Conservation (phyloP, 1,140 invertebrate genomes). For the Caenorhabditis elegans region DNA sequence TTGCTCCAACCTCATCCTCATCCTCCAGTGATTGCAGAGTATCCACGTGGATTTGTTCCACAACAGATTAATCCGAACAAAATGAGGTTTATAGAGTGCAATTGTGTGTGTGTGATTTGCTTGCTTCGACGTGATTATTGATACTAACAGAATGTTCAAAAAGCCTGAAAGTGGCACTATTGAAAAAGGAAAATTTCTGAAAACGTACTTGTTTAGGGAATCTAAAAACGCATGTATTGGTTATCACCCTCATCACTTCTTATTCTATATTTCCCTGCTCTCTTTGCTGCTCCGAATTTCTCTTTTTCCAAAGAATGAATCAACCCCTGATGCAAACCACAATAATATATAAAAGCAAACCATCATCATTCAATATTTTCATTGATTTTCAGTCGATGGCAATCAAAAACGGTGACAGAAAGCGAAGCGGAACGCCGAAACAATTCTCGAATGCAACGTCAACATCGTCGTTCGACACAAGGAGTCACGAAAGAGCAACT, state of each 20-base stretch:
- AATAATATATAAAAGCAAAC: not conserved
- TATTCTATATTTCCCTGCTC: no score
- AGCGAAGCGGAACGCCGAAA: constrained; percentile 39
- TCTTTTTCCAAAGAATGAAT: not conserved
- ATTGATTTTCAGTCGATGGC: constrained; percentile 40
- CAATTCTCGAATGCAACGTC: constrained; percentile 38
- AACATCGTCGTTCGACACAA: constrained; percentile 40
- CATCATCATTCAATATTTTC: no score
- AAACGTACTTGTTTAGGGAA: no score
- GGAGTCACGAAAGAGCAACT: constrained; percentile 46
- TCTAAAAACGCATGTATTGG: no score
- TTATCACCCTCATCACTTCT: no score
- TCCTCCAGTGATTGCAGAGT: not conserved
- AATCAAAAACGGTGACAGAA: constrained; percentile 35
- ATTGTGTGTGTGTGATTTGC: no score
- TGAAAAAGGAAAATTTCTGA: no score
- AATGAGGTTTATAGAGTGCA: constrained; percentile 34
- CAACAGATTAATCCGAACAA: constrained; percentile 36
- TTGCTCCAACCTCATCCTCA: not conserved
- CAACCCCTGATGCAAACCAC: not conserved
- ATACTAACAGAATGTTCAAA: no score
- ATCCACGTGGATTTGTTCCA: constrained; percentile 28
- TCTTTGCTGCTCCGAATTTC: not conserved
- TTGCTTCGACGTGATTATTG: no score
- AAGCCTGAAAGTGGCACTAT: no score